Base-by-base conservation (phyloP, 2,113 vertebrate species). In the Cyanoramphus novaezelandiae region DNA sequence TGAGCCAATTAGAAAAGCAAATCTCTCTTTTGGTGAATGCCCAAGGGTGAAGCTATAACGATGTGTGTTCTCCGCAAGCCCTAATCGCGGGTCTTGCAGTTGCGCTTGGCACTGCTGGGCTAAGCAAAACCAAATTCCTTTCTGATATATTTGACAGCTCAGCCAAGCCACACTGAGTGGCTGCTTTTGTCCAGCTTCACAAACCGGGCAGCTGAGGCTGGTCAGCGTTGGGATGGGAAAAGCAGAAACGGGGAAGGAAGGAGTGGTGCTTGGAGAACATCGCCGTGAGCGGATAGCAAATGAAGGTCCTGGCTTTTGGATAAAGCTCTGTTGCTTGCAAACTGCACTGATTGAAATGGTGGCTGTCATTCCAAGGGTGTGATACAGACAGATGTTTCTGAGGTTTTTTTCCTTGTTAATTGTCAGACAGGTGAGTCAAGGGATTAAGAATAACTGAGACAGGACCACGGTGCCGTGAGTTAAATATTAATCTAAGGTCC, bases 1-100 rank as follows among this genome's bases (percentile, higher is more conserved):
- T 94, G 90, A 96, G 82, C 90, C 88, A 92, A 95, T 96, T 95
- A 96, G 91, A 87, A 94, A 91, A 93, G 69, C 87, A 95, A 94
- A 95, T 85, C 94, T 86, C 78, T 79, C 90, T 60, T 82, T 85
- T 91, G 92, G 74, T 94, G 68, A 82, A 75, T 84, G 69, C 93
- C 83, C 83, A 76, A 8, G 92, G 88, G 92, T 81, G 81, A 91
- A 88, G 84, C 91, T 52, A 44, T 93, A 91, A 82, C 3, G 77
- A 88, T 59, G 83, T 72, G 88, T 91, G 91, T 31, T 95, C 88
- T 88, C 88, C 49, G 1, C 88, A 86, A 93, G 83, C 91, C 88
- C 81, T 89, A 27, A 57, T 82, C 43, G 33, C 19, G 25, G 86
- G 80, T 90, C 74, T 90, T 35, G 8, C 88, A 29, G 74, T 18